Base-by-base conservation (phyloP, 2,113 vertebrate genomes). In the Gymnarchus niloticus region DNA sequence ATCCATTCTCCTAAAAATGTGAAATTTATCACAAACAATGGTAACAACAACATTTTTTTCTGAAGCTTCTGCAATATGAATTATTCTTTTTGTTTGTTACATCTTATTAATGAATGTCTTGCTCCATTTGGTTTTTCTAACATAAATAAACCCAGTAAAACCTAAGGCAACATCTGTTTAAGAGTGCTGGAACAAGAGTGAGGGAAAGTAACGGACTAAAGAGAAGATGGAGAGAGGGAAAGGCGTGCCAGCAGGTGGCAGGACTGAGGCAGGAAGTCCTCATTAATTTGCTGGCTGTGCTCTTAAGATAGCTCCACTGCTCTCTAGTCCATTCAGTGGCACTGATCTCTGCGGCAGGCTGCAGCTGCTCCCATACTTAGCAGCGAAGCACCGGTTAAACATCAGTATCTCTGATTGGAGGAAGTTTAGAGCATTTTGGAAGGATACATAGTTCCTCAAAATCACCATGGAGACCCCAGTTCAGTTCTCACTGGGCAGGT, bases 121-220 rank as follows among this genome's bases (percentile, higher is more conserved):
- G 87, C 83, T 87, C 91, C 92, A 91, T 95, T 95, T 95, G 94
- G 94, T 94, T 94, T 94, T 90, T 90, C 90, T 92, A 91, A 94
- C 93, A 92, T 93, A 93, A 93, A 92, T 93, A 92, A 93, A 91
- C 44, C 44, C 44, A 78, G 44, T 78, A 78, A 48, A 73, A 93
- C 89, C 93, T 94, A 95, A 95, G 94, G 94, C 94, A 95, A 94
- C 94, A 89, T 93, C 91, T 91, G 93, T 91, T 89, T 90, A 90
- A 59, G 86, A 86, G 83, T 12, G 23, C 83, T 61, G 80, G 56
- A 81, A 49, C 56, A 76, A 57, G 21, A 73, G 77, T 49, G 56
- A 41, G 23, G 2, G 25, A 49, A 10, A 61, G 41, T 33, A 83
- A 56, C 85, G 57, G 73, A 84, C 82, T 80, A 84, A 81, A n/a